phyloP scores from a whole-genome alignment of 35 echinoderm and acorn worm genomes.

The Heliocidaris tuberculata region DNA sequence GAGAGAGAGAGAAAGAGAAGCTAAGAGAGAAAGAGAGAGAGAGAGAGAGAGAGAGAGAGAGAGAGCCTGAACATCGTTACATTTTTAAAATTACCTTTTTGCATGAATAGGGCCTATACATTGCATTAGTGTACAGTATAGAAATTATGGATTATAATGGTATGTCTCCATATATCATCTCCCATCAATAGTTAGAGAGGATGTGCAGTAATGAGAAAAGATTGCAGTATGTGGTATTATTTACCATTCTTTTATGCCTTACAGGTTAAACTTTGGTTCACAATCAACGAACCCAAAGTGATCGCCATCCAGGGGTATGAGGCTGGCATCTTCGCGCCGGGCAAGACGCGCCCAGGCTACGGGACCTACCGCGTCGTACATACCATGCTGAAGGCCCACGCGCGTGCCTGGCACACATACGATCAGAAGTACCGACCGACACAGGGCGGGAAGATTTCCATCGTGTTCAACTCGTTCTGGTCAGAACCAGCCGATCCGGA shows the following conservation, averaged over 20 bases:
- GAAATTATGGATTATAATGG: too few species aligned
- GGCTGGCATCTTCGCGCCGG: constrained; percentile 72
- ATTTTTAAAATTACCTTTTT: too few species aligned
- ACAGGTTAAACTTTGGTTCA: constrained; percentile 77
- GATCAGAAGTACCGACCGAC: constrained; percentile 66
- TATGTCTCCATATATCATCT: too few species aligned
- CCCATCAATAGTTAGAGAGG: too few species aligned
- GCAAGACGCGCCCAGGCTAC: constrained; percentile 58
- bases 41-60: too few species aligned
- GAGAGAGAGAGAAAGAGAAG: too few species aligned
- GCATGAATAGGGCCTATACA: too few species aligned
- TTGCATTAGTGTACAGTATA: too few species aligned
- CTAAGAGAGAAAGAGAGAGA: too few species aligned
- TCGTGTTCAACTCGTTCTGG: constrained; percentile 69
- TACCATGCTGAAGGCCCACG: constrained; percentile 84
- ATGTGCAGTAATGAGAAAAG: too few species aligned
- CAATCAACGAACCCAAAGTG: constrained; percentile 85
- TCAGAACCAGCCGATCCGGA: constrained; percentile 68
- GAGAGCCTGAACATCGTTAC: too few species aligned
- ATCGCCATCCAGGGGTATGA: constrained; percentile 78
- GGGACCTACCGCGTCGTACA: constrained; percentile 67
- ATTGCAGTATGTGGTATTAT: too few species aligned
- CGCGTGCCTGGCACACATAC: constrained; percentile 82
- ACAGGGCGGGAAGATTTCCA: constrained; percentile 59
- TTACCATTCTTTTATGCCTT: background rate